A percentile compares a stretch with the other conserved stretches of the same genome.
These are phyloP conservation scores for Chiroxiphia lanceolata DNA, from an alignment of 2,797 vertebrate species.

Conservation along the genomic window DNA sequence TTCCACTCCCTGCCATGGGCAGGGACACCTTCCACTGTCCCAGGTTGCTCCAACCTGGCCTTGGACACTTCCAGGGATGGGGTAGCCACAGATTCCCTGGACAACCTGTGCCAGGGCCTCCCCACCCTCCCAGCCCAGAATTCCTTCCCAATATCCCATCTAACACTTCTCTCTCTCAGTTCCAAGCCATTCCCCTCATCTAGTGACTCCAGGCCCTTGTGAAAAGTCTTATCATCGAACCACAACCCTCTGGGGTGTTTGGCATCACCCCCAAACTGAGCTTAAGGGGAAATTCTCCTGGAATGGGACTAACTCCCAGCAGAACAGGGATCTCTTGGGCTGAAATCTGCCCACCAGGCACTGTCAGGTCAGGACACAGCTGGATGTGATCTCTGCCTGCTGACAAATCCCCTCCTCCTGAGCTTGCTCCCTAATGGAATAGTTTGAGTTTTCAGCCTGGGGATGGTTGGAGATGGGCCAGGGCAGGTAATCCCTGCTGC, in stretches of 20 bases:
- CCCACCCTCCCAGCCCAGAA: background rate
- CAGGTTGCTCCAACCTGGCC: background rate
- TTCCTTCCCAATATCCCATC: background rate
- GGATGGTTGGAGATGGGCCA: background rate
- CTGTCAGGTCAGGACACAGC: background rate
- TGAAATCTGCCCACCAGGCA: background rate
- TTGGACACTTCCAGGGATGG: background rate
- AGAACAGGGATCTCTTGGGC: background rate
- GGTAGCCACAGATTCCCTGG: background rate
- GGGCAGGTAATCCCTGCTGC: background rate
- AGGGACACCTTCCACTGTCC: background rate
- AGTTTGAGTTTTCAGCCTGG: background rate
- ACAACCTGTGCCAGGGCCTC: background rate
- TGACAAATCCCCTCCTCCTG: background rate
- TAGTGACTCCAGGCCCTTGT: background rate
- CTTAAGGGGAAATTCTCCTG: background rate
- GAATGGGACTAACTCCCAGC: accelerated
- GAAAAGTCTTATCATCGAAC: background rate
- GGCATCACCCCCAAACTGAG: background rate
- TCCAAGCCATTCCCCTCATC: background rate
- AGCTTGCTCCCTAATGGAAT: background rate
- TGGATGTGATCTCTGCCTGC: accelerated
- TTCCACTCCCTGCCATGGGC: background rate
- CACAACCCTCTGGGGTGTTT: background rate
- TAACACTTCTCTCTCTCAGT: too few relatives aligned